Evolutionary conservation across 2,888 invertebrate species (phyloP), one percentile per base, ranked within the genome.

Genomic region (Hyposoter dolosus): DNA sequence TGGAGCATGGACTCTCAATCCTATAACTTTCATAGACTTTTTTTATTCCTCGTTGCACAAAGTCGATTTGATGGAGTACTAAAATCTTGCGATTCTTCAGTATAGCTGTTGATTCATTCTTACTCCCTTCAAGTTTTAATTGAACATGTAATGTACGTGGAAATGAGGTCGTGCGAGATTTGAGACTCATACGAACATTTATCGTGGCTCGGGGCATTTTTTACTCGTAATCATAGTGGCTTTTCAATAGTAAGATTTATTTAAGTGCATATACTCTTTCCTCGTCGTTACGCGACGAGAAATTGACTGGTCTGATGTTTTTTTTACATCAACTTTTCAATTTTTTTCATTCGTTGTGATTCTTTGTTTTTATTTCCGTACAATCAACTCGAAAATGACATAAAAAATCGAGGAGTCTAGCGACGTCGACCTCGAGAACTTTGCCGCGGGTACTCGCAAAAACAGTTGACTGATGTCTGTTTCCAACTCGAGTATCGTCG

Each of bases 1-100:
- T 86, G 74, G 87, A 80, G 66, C 77, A 89, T 90, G 50, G 60
- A 68, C 47, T 60, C 78, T 56, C 71, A 17, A 28, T 60, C 10
- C 53, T 19, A 40, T 47, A 15, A 60, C 15, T 15, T 15, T 43
- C 63, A 9, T 53, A 45, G 45, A 19, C 19, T 56, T 17, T 69
- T 40, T 50, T 28, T 40, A 35, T 17, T 71, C 1, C 35, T 53
- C 9, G 17, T 71, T 71, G 40, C 40, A 74, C 43, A 15, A 60
- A 60, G 23, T 60, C 10, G n/a, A 63, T 43, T 32, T 15, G 28
- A 45, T 43, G 45, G 28, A 45, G 9, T 43, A 63, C 10, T n/a
- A 0, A 60, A 76, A 45, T 76, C 32, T n/a, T 32, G 47, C 3
- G n/a, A 74, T 60, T 15, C 40, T 45, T 56, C 19, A 45, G 40